Evolutionary conservation across 2,113 vertebrate genomes (phyloP).

Genomic region (Isurus oxyrinchus): DNA sequence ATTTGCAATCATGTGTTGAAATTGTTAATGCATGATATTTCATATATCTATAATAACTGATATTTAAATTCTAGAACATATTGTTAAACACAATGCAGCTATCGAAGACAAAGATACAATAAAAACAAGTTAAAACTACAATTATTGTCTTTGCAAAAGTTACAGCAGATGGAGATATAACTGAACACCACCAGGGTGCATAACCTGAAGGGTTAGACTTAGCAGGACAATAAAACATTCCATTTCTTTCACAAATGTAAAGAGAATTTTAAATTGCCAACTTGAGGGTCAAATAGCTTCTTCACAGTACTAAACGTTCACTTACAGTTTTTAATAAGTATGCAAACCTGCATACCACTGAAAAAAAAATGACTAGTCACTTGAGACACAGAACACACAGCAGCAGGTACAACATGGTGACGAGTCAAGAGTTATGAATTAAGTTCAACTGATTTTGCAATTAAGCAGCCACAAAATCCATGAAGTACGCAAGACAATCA

Average conservation of each 20-base stretch:
- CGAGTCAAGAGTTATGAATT: slow-evolving; percentile 19
- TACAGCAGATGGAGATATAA: background rate
- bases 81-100: background rate
- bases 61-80: background rate
- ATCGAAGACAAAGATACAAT: background rate
- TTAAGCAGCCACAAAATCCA: background rate
- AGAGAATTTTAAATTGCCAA: background rate
- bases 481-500: background rate
- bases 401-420: background rate
- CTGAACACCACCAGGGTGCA: background rate
- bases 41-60: background rate
- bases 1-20: background rate
- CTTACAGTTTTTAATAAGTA: background rate
- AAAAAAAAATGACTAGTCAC: background rate
- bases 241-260: slow-evolving; percentile 15
- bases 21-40: background rate
- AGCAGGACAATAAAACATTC: background rate
- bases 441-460: background rate
- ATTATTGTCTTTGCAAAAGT: background rate
- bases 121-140: background rate
- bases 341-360: background rate
- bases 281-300: background rate
- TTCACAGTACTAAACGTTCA: background rate
- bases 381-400: background rate
- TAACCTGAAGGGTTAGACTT: background rate